Evolutionary conservation across 2,113 vertebrate genomes (phyloP), one percentile per base, ranked within the genome.

Genomic region (Oplegnathus fasciatus): DNA sequence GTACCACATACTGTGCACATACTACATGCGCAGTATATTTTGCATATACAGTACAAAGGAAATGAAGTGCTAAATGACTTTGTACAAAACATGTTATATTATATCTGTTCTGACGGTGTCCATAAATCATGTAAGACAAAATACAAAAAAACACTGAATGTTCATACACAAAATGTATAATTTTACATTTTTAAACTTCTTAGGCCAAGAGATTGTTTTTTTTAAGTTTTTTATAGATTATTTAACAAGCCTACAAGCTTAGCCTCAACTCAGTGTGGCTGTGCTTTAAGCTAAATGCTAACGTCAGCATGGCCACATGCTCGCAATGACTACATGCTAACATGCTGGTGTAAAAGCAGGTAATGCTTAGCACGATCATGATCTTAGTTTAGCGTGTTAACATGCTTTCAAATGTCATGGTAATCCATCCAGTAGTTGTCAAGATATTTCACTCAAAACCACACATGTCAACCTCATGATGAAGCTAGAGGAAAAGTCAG

Each of bases 361-460:
- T 30, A 17, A 58, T 58, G 57, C 32, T 30, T 32, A 48, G 14
- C 48, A 50, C 18, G 8, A 44, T 46, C 65, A 26, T 11, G 2
- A 44, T 66, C 40, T 42, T 42, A 9, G 11, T 54, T 32, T n/a
- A 54, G 6, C 3, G 13, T 55, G 22, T 24, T n/a, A 54, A 24
- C 28, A 70, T 54, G 28, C 20, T 48, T 20, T 24, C 9, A 18
- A 17, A 52, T 37, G n/a, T 48, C 18, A 75, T 18, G 44, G 20
- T 37, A 37, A 64, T 52, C 22, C 73, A 75, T 75, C 42, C 28
- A n/a, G 62, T 24, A 50, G 58, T 34, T 46, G 55, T 74, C 40
- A 24, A n/a, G 17, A 75, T 62, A 75, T 52, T 76, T 52, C 48
- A 66, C 22, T 66, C 10, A 73, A 42, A 26, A n/a, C n/a, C 24